phyloP scores from a whole-genome alignment of 2,797 vertebrate species.

The Pagetopsis macropterus region DNA sequence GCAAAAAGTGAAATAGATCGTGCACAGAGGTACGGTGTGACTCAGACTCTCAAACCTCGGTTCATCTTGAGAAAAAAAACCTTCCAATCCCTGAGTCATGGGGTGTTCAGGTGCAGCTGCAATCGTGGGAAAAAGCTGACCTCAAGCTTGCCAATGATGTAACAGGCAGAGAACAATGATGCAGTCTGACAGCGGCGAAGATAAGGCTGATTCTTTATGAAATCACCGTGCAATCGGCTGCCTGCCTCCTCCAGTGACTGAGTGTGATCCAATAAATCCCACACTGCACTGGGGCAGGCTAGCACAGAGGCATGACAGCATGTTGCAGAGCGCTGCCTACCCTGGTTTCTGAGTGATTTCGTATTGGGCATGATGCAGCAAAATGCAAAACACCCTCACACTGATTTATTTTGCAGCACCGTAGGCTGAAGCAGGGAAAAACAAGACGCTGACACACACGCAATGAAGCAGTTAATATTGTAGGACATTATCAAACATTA shows the following conservation, averaged over 20 bases:
- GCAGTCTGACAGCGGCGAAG: conserved; percentile 36
- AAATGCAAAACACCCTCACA: conserved; percentile 53
- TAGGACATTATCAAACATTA: not conserved
- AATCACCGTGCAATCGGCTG: conserved; percentile 45
- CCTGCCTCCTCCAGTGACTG: conserved; percentile 53
- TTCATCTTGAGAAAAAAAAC: conserved; percentile 26
- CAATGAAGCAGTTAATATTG: not conserved
- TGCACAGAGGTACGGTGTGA: conserved; percentile 23
- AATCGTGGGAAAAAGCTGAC: conserved; percentile 34
- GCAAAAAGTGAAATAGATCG: conserved; percentile 18
- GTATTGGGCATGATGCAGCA: conserved; percentile 62
- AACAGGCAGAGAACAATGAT: conserved; percentile 32
- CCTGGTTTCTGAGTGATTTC: conserved; percentile 26
- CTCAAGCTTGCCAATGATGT: conserved; percentile 40
- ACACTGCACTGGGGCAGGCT: conserved; percentile 59
- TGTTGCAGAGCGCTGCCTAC: conserved; percentile 49
- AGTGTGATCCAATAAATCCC: conserved; percentile 60
- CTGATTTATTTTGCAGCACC: conserved; percentile 35
- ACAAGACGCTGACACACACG: not conserved
- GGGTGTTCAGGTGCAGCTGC: conserved; percentile 42
- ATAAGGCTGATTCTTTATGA: conserved; percentile 55
- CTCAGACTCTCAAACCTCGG: conserved; percentile 37
- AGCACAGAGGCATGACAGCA: conserved; percentile 31
- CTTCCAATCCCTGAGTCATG: conserved; percentile 40
- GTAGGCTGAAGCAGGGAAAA: conserved; percentile 1